Conservation (phyloP, 2,113 vertebrate species). For the Spea bombifrons region DNA sequence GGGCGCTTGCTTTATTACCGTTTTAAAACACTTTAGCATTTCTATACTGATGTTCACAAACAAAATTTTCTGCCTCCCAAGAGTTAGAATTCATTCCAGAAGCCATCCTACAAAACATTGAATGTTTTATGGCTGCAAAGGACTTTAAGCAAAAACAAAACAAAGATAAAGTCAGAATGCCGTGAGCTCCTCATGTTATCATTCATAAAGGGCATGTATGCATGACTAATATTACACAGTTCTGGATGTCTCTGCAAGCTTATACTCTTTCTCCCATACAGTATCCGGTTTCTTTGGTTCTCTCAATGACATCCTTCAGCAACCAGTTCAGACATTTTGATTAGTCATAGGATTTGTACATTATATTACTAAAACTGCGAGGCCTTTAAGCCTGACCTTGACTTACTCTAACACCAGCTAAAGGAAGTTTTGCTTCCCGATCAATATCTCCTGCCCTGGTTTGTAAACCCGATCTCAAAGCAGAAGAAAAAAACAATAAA, state of each 20-base stretch:
- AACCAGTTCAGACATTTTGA: not conserved
- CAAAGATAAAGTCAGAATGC: too few species aligned
- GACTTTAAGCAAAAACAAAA: not conserved
- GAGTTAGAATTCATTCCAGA: not conserved
- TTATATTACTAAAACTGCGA: constrained; percentile 11
- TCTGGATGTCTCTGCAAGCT: not conserved
- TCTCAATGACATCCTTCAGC: constrained; percentile 15
- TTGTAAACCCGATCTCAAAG: constrained; percentile 23
- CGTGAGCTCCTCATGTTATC: too few species aligned
- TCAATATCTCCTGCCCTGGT: constrained; percentile 18
- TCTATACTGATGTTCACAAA: too few species aligned
- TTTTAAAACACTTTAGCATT: too few species aligned
- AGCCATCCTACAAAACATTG: not conserved
- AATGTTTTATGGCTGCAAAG: not conserved
- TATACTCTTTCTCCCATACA: not conserved
- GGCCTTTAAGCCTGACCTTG: constrained; percentile 28
- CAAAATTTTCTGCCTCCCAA: not conserved
- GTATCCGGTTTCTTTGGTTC: not conserved
- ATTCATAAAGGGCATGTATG: not conserved
- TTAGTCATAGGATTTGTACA: constrained; percentile 7
- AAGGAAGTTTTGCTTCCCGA: constrained; percentile 19
- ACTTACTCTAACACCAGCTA: not conserved
- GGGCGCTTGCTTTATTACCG: too few species aligned
- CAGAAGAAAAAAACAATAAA: not conserved
- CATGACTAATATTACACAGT: constrained; percentile 8